These are phyloP conservation scores for Oceanodroma tethys DNA, from an alignment of 2,113 vertebrate species.

Conservation along the genomic window DNA sequence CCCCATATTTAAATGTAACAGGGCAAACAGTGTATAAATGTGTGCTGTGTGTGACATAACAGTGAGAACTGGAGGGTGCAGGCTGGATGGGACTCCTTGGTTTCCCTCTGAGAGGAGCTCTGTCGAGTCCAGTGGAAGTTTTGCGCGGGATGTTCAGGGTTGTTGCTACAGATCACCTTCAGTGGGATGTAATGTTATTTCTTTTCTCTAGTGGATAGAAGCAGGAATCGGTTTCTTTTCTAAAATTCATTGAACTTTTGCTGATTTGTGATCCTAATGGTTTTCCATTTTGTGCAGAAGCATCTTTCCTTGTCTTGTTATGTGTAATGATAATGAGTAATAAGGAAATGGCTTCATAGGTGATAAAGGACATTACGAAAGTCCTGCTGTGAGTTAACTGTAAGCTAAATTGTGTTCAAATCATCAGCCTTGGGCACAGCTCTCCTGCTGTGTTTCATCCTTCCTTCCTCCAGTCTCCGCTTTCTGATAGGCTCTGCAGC, in stretches of 20 bases:
- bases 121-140: background rate
- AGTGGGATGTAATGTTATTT: background rate
- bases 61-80: background rate
- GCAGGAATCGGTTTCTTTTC: background rate
- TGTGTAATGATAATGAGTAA: slow-evolving; percentile 3
- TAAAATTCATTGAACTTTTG: background rate
- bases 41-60: background rate
- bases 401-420: slow-evolving; percentile 44
- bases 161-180: background rate
- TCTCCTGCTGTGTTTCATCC: slow-evolving; percentile 12
- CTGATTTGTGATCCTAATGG: background rate
- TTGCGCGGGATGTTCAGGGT: background rate
- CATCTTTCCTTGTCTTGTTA: slow-evolving; percentile 39
- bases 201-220: background rate
- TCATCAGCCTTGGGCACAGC: background rate
- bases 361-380: slow-evolving; percentile 35
- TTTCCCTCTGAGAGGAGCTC: background rate
- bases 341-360: slow-evolving; percentile 22
- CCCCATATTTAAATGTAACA: background rate
- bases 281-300: slow-evolving; percentile 24
- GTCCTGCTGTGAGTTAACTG: slow-evolving; percentile 37
- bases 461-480: background rate
- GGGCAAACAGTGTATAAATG: background rate
- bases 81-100: background rate
- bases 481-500: slow-evolving; percentile 23